Percentiles rank a stretch among this genome's conserved stretches.
Conservation (phyloP, 2,113 vertebrate species). For the Pseudopodoces humilis region DNA sequence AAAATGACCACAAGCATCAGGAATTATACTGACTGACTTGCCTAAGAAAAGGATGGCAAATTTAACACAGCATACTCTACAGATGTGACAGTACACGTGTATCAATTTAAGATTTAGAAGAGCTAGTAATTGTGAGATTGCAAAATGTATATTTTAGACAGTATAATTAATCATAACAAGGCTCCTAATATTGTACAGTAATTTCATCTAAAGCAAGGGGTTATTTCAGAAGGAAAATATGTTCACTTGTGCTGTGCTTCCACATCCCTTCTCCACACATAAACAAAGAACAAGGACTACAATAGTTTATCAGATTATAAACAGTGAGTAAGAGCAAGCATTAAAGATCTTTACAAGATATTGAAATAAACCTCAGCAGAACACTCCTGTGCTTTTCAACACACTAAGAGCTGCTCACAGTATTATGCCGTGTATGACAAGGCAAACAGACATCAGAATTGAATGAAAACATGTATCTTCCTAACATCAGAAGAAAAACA, state of each 20-base stretch:
- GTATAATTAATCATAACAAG: not conserved
- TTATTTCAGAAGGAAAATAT: not conserved
- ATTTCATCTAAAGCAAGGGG: not conserved
- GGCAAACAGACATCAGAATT: not conserved
- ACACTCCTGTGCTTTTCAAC: not conserved
- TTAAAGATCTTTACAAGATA: not conserved
- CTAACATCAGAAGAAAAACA: not conserved
- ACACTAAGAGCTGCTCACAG: not conserved
- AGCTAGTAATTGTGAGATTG: not conserved
- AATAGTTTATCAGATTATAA: not conserved
- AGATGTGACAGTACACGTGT: not conserved
- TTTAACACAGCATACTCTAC: not conserved
- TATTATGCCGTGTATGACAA: not conserved
- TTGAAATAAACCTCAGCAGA: not conserved
- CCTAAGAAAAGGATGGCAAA: not conserved
- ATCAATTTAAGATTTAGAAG: not conserved
- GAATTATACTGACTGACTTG: not conserved
- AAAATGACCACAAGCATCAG: not conserved
- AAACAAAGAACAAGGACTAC: slow-evolving; percentile 9
- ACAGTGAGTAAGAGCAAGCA: not conserved
- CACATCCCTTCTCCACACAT: not conserved
- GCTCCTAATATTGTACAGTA: not conserved
- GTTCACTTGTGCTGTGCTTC: slow-evolving; percentile 3
- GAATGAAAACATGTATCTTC: not conserved
- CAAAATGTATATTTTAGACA: not conserved